A percentile compares a stretch with the other conserved stretches of the same genome.
Evolutionary conservation across 2,113 vertebrate species (phyloP).

Genomic region (Talpa occidentalis): DNA sequence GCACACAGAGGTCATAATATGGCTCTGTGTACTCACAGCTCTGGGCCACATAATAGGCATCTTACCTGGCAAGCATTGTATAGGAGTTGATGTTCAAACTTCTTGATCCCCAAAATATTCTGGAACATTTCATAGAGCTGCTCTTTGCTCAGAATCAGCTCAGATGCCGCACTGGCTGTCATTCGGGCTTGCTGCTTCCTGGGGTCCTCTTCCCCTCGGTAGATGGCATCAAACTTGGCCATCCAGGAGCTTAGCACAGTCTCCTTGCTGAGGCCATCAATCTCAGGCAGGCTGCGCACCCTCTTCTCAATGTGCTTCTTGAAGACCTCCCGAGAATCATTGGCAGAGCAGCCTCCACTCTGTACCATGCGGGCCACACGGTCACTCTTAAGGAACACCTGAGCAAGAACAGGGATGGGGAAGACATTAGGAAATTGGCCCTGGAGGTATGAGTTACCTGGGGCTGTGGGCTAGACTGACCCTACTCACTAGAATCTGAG

Average conservation of each 20-base stretch:
- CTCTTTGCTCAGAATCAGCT: constrained; percentile 99
- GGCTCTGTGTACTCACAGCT: background rate
- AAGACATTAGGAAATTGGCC: background rate
- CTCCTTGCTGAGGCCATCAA: constrained; percentile 98
- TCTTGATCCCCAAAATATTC: constrained; percentile 98
- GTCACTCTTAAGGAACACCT: constrained; percentile 99
- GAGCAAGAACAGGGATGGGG: background rate
- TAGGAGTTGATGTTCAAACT: constrained; percentile 98
- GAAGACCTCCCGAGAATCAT: constrained; percentile 97
- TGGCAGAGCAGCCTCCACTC: constrained; percentile 96
- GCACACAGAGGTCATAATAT: background rate
- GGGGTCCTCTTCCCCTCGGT: constrained; percentile 97
- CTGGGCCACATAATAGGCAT: background rate
- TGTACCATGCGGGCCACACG: constrained; percentile 98
- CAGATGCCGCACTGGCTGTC: constrained; percentile 96
- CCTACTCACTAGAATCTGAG: accelerated
- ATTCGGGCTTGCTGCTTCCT: constrained; percentile 97
- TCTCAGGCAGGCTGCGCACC: constrained; percentile 97
- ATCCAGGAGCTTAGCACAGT: constrained; percentile 99
- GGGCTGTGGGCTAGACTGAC: too few relatives aligned
- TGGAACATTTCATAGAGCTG: constrained; percentile 99
- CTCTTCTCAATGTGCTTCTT: constrained; percentile 99
- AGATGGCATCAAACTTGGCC: constrained; percentile 98
- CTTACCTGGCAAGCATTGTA: constrained; percentile 99
- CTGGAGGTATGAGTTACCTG: background rate